These are phyloP conservation scores for Plagodis pulveraria DNA, from an alignment of 2,888 invertebrate species.

Conservation along the genomic window DNA sequence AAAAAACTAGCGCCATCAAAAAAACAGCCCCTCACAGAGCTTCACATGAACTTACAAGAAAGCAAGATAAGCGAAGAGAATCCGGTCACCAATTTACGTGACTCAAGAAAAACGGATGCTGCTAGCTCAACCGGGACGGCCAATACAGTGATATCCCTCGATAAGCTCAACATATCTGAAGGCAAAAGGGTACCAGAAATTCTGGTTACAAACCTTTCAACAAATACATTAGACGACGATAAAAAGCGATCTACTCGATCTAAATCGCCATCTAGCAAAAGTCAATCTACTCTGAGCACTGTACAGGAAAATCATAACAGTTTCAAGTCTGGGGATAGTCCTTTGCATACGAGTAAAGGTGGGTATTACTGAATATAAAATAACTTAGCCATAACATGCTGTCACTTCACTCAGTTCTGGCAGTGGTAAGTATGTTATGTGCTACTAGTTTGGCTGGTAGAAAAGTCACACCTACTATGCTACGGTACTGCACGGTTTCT, in stretches of 20 bases:
- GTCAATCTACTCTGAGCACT: conserved; percentile 69
- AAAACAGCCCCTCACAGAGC: conserved; percentile 64
- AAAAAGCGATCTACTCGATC: conserved; percentile 54
- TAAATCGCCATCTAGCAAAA: conserved; percentile 70
- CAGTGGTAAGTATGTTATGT: too few relatives aligned
- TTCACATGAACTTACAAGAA: conserved; percentile 61
- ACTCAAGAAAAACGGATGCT: conserved; percentile 57
- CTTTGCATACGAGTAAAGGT: conserved; percentile 61
- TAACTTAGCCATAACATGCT: neutral
- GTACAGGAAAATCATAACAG: conserved; percentile 68
- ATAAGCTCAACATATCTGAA: conserved; percentile 50
- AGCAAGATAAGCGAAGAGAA: conserved; percentile 44
- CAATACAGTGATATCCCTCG: conserved; percentile 63
- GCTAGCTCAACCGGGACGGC: conserved; percentile 65
- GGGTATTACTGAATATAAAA: conserved; percentile 19
- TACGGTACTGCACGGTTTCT: too few relatives aligned
- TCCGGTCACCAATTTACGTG: conserved; percentile 57
- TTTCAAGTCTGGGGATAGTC: conserved; percentile 68
- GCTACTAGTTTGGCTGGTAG: too few relatives aligned
- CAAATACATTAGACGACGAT: conserved; percentile 38
- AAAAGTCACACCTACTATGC: too few relatives aligned
- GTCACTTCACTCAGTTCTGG: too few relatives aligned
- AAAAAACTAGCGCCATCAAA: conserved; percentile 50
- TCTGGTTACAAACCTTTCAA: conserved; percentile 48
- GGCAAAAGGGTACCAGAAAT: conserved; percentile 52